These are phyloP conservation scores for Protobothrops mucrosquamatus DNA, from an alignment of 2,113 vertebrate species.

Conservation along the genomic window DNA sequence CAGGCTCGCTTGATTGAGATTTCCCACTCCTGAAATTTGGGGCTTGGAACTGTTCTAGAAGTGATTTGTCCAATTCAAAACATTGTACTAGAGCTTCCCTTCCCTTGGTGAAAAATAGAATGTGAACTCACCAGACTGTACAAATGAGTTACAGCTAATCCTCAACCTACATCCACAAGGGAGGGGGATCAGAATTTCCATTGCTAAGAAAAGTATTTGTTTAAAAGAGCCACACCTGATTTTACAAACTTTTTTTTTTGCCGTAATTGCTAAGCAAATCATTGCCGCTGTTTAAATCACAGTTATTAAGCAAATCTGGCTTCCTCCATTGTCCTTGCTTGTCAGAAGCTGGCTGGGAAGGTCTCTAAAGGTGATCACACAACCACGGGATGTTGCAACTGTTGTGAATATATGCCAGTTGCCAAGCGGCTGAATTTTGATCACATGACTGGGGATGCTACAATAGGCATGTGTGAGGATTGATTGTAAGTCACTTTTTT, in stretches of 20 bases:
- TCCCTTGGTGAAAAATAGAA: not conserved
- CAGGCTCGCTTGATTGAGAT: rapidly evolving
- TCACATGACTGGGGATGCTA: not conserved
- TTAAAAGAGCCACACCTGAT: not conserved
- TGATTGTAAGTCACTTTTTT: not conserved
- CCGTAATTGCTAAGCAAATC: not conserved
- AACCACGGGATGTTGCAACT: not conserved
- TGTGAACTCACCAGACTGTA: not conserved
- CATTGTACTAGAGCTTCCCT: not conserved
- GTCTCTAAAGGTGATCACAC: too few relatives aligned
- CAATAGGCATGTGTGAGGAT: not conserved
- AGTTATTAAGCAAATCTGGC: not conserved
- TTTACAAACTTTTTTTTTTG: not conserved
- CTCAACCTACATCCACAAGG: not conserved
- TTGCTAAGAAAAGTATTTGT: not conserved
- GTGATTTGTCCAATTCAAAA: not conserved
- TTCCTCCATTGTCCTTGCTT: not conserved
- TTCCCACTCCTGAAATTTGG: not conserved
- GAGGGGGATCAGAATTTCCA: not conserved
- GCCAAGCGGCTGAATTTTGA: not conserved
- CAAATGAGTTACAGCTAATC: not conserved
- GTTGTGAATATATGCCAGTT: rapidly evolving
- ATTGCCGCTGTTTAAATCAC: not conserved
- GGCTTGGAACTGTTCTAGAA: not conserved
- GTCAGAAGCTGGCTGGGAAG: too few relatives aligned